Base-by-base conservation (phyloP, 2,113 vertebrate species). In the Eurystomus gularis region DNA sequence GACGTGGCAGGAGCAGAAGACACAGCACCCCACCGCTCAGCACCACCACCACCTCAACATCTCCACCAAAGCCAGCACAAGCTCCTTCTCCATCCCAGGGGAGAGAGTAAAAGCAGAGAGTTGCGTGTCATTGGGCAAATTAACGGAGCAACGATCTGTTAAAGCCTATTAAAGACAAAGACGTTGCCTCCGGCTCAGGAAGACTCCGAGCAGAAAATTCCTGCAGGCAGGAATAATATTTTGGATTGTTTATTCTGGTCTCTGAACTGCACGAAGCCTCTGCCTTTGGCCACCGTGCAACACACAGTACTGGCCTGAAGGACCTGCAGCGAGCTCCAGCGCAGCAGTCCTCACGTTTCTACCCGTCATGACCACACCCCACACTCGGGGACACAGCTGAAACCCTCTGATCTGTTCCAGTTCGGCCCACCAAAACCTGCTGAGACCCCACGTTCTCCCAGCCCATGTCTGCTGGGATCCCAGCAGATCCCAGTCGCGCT, bases 301-400 rank as follows among this genome's bases (percentile, higher is more conserved):
- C 52, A 39, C 33, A 3, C 3, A 2, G 7, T 2, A 11, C 23
- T 5, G 42, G 62, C 64, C 55, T 7, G 28, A 11, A 25, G 62
- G 57, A 60, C n/a, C 24, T 2, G 28, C 1, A 13, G 19, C 1
- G 3, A 21, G 82, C 66, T 52, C 61, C 48, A 55, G n/a, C 25
- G 20, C 0, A 9, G 25, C 40, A 4, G 0, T 10, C 17, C 70
- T 24, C 40, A 9, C 2, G 39, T 40, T 42, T 10, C 15, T 4
- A 19, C 3, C 13, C 13, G 7, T 25, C 15, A 4, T 6, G 8
- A 8, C 54, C 17, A 8, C 1, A 1, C n/a, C 26, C 40, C 21
- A 4, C 5, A 5, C 40, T 9, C 1, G 2, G 54, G 29, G 39
- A 52, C 25, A 28, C 40, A 55, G n/a, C 35, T 55, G 40, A 49